Evolutionary conservation across 1,140 invertebrate genomes (phyloP).

Genomic region (Rhynchophorus ferrugineus): DNA sequence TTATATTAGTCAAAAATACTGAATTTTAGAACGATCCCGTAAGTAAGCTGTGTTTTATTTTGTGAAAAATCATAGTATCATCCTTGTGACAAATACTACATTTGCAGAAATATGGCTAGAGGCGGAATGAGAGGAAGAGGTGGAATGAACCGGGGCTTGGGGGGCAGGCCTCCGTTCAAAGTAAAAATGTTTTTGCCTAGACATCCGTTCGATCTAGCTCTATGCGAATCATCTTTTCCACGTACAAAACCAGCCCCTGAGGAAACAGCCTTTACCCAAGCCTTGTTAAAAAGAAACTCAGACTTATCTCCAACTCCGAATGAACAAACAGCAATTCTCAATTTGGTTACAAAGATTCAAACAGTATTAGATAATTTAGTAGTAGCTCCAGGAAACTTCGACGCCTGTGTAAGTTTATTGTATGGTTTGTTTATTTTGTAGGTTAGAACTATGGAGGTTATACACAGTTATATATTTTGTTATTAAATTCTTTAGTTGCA

Average conservation of each 20-base stretch:
- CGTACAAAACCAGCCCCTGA: slow-evolving; percentile 75
- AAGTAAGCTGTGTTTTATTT: too few species aligned
- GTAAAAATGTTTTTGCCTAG: slow-evolving; percentile 70
- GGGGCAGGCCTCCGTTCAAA: slow-evolving; percentile 53
- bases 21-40: too few species aligned
- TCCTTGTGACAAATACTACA: background rate
- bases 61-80: too few species aligned
- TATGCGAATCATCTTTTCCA: slow-evolving; percentile 83
- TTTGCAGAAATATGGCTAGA: slow-evolving; percentile 43
- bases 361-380: slow-evolving; percentile 88
- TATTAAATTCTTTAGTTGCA: too few species aligned
- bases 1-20: too few species aligned
- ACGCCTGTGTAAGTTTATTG: slow-evolving; percentile 80
- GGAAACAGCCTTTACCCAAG: slow-evolving; percentile 79
- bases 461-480: too few species aligned
- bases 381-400: slow-evolving; percentile 85
- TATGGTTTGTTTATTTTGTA: slow-evolving; percentile 5
- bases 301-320: slow-evolving; percentile 82
- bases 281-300: slow-evolving; percentile 80
- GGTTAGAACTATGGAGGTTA: too few species aligned
- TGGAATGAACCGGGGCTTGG: slow-evolving; percentile 61
- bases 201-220: slow-evolving; percentile 83
- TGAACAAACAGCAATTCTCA: slow-evolving; percentile 85
- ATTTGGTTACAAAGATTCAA: slow-evolving; percentile 89
- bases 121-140: slow-evolving; percentile 53